phyloP scores from a whole-genome alignment of 92 coral and sea anemone species.

The Epizoanthus rinbou region DNA sequence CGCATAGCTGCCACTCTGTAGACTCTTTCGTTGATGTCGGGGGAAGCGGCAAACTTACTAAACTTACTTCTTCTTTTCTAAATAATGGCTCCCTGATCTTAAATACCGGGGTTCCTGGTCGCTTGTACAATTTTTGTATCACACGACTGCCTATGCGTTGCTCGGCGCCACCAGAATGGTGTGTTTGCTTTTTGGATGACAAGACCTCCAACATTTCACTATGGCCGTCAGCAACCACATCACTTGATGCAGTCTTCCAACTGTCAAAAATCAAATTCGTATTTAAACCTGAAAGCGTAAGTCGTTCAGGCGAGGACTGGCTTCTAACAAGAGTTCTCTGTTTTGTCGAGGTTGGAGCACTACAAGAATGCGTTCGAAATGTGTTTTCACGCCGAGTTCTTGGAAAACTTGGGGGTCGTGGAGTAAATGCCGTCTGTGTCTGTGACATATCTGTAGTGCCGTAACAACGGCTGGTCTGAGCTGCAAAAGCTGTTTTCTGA shows the following conservation, averaged over 20 bases:
- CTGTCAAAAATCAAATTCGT: neutral
- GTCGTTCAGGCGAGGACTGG: conserved; percentile 13
- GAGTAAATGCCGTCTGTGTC: neutral
- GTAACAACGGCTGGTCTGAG: neutral
- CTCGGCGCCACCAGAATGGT: neutral
- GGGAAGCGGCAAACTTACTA: neutral
- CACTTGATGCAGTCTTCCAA: conserved; percentile 1
- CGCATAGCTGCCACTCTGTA: conserved; percentile 36
- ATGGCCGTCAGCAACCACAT: neutral
- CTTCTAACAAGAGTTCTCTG: conserved; percentile 9
- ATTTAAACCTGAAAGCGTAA: neutral
- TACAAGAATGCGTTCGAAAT: conserved; percentile 16
- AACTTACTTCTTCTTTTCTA: conserved; percentile 18
- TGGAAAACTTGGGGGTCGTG: conserved; percentile 32
- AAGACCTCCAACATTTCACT: neutral
- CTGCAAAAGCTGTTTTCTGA: neutral
- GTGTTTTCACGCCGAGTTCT: conserved; percentile 20
- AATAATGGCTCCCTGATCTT: neutral
- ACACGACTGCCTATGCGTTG: neutral
- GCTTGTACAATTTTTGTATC: neutral
- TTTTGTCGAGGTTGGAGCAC: neutral
- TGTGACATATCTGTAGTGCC: neutral
- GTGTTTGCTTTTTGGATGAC: neutral
- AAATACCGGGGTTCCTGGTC: conserved; percentile 23
- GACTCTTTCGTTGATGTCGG: neutral